These are phyloP conservation scores for Tamandua tetradactyla DNA, from an alignment of 2,797 vertebrate species.

Conservation along the genomic window DNA sequence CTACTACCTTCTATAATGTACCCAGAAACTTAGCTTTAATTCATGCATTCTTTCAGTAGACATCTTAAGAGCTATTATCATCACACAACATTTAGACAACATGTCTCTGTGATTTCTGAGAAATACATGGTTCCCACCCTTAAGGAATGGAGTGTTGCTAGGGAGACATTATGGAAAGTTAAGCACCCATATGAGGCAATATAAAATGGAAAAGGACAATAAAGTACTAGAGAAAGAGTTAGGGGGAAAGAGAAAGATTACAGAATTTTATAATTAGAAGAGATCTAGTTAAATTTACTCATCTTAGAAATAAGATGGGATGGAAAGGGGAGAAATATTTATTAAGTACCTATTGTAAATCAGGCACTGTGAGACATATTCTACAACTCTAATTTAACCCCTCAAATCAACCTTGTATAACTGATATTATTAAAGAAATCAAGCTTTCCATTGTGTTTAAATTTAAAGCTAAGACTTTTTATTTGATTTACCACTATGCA, in stretches of 20 bases:
- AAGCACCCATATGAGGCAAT: constrained; percentile 26
- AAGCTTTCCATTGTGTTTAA: constrained; percentile 47
- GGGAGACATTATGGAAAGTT: constrained; percentile 39
- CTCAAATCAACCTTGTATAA: constrained; percentile 8
- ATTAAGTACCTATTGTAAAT: constrained; percentile 11
- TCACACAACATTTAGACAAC: not conserved
- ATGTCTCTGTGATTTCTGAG: constrained; percentile 18
- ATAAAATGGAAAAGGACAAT: not conserved
- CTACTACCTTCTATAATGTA: not conserved
- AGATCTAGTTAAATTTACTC: not conserved
- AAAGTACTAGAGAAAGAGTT: constrained; percentile 12
- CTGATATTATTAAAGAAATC: constrained; percentile 30
- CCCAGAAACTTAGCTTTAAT: constrained; percentile 42
- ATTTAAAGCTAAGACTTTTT: constrained; percentile 18
- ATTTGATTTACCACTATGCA: constrained; percentile 31
- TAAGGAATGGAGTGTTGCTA: constrained; percentile 25
- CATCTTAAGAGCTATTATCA: constrained; percentile 34
- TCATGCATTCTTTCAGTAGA: constrained; percentile 35
- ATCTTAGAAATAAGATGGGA: not conserved
- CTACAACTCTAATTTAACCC: constrained; percentile 10
- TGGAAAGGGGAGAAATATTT: constrained; percentile 25
- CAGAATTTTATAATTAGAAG: constrained; percentile 25
- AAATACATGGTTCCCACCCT: constrained; percentile 40
- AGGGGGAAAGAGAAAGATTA: not conserved
- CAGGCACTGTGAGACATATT: not conserved